phyloP scores from a whole-genome alignment of 2,113 vertebrate genomes.

The Elaphurus davidianus region DNA sequence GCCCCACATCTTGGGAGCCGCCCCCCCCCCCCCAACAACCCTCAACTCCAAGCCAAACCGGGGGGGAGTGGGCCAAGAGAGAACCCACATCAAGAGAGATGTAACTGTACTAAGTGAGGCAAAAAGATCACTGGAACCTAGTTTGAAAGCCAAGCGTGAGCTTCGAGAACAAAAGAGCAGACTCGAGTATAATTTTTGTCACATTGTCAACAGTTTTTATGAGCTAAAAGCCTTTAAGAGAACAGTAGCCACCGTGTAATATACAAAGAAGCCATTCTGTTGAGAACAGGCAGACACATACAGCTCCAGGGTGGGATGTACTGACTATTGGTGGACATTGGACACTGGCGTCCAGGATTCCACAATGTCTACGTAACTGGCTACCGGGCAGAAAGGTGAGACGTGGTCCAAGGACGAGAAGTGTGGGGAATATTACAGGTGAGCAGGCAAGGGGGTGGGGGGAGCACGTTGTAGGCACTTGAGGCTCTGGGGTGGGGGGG shows the following conservation, averaged over 20 bases:
- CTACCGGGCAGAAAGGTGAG: neutral
- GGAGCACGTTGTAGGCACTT: constrained; percentile 73
- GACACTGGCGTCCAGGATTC: neutral
- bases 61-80: too few relatives aligned
- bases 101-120: neutral
- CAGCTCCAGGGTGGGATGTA: neutral
- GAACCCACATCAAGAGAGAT: neutral
- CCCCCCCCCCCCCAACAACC: too few relatives aligned
- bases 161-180: constrained; percentile 12
- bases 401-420: neutral
- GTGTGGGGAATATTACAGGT: neutral
- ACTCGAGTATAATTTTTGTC: neutral
- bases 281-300: neutral
- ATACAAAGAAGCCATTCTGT: neutral
- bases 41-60: too few relatives aligned
- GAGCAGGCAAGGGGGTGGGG: rapidly evolving
- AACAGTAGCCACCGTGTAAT: neutral
- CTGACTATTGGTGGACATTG: neutral
- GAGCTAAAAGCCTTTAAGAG: neutral
- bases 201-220: neutral
- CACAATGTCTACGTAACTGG: neutral
- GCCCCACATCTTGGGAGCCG: neutral
- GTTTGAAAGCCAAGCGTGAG: neutral
- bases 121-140: neutral
- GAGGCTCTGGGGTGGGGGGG: constrained; percentile 36